Evolutionary conservation across 2,797 vertebrate species (phyloP).

Genomic region (Protonibea diacanthus): DNA sequence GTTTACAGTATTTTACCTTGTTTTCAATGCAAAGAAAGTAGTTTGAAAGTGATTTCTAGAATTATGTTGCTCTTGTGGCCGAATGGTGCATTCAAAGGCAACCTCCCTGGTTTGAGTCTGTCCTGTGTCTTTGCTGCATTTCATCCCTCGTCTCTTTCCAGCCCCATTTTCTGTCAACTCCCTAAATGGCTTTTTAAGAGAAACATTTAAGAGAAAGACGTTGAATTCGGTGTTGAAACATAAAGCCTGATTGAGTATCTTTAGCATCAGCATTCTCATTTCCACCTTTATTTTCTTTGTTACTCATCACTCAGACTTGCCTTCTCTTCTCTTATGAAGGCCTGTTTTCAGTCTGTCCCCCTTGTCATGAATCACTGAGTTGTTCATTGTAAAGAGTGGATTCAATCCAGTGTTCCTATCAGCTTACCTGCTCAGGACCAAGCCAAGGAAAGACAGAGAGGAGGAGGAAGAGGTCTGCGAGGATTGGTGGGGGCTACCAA

Average conservation of each 20-base stretch:
- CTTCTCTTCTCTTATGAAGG: constrained; percentile 13
- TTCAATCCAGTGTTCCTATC: constrained; percentile 68
- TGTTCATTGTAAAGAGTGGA: constrained; percentile 59
- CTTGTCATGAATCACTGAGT: constrained; percentile 62
- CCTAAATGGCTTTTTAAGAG: too few species aligned
- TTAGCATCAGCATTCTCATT: neutral
- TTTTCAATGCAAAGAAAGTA: neutral
- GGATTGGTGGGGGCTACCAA: constrained; percentile 51
- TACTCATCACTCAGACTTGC: neutral
- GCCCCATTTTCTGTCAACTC: neutral
- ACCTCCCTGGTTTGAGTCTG: neutral
- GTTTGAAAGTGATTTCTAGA: neutral
- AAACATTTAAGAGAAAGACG: too few species aligned
- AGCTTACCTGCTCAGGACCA: constrained; percentile 69
- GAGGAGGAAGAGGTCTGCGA: constrained; percentile 26
- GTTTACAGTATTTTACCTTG: neutral
- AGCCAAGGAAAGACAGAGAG: constrained; percentile 53
- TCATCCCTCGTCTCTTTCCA: neutral
- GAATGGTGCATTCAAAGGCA: neutral
- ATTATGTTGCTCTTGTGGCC: neutral
- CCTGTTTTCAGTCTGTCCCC: constrained; percentile 21
- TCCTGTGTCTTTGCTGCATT: neutral
- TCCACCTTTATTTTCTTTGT: constrained; percentile 4
- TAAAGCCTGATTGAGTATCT: neutral
- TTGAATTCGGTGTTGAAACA: neutral